Evolutionary conservation across 2,797 vertebrate genomes (phyloP).

Genomic region (Alca torda): DNA sequence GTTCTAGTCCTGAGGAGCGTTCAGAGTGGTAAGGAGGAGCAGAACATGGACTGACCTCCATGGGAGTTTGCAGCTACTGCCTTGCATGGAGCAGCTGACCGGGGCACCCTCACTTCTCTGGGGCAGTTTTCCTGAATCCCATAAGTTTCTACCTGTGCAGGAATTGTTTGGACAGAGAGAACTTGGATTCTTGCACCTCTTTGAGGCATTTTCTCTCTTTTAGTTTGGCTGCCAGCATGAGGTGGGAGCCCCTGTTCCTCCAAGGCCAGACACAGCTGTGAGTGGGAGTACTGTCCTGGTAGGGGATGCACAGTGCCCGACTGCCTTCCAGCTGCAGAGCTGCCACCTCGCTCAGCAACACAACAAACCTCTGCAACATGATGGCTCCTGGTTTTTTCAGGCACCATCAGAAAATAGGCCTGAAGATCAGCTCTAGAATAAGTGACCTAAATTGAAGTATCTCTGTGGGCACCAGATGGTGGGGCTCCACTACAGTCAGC

Average conservation of each 20-base stretch:
- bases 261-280: neutral
- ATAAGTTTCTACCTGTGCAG: neutral
- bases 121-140: neutral
- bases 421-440: neutral
- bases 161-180: neutral
- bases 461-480: neutral
- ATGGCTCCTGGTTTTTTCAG: neutral
- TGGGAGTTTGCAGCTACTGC: neutral
- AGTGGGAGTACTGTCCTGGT: neutral
- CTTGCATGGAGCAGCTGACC: neutral
- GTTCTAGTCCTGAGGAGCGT: neutral
- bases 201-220: neutral
- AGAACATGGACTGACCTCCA: neutral
- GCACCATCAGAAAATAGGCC: neutral
- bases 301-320: rapidly evolving
- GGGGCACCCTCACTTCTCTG: neutral
- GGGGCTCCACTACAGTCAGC: neutral
- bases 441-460: neutral
- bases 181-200: neutral
- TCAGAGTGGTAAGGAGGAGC: neutral
- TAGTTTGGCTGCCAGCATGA: neutral
- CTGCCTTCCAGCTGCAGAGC: neutral
- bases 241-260: neutral
- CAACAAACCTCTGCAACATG: neutral
- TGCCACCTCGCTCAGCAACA: neutral